Evolutionary conservation across 2,113 vertebrate genomes (phyloP).

Genomic region (Rhea americana): DNA sequence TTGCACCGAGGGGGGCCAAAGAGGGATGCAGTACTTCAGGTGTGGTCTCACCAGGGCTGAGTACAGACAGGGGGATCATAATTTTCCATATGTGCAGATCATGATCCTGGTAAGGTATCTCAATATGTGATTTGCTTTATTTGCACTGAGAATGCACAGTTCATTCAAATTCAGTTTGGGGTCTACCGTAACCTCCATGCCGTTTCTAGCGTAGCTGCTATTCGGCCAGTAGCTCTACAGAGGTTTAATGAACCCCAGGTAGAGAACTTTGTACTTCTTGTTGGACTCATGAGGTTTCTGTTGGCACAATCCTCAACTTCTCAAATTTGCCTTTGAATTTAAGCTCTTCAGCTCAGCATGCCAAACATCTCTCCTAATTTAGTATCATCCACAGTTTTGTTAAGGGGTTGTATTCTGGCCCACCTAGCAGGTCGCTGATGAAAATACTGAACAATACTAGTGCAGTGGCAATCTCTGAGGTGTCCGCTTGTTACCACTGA

Average conservation of each 20-base stretch:
- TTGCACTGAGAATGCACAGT: not conserved
- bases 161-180: not conserved
- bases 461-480: not conserved
- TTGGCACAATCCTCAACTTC: not conserved
- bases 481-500: not conserved
- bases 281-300: not conserved
- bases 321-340: not conserved
- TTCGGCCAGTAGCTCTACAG: not conserved
- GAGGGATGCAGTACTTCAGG: not conserved
- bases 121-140: not conserved
- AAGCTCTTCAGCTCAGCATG: not conserved
- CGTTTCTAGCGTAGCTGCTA: not conserved
- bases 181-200: not conserved
- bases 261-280: not conserved
- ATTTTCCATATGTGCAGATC: not conserved
- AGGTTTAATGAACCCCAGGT: not conserved
- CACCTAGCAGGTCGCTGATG: not conserved
- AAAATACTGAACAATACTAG: not conserved
- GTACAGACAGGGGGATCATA: not conserved
- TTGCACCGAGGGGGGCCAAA: not conserved
- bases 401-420: not conserved
- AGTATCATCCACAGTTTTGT: not conserved
- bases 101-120: not conserved
- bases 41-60: fast-evolving
- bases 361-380: not conserved